These are phyloP conservation scores for Papilio xuthus DNA, from an alignment of 1,140 invertebrate genomes.

Conservation along the genomic window DNA sequence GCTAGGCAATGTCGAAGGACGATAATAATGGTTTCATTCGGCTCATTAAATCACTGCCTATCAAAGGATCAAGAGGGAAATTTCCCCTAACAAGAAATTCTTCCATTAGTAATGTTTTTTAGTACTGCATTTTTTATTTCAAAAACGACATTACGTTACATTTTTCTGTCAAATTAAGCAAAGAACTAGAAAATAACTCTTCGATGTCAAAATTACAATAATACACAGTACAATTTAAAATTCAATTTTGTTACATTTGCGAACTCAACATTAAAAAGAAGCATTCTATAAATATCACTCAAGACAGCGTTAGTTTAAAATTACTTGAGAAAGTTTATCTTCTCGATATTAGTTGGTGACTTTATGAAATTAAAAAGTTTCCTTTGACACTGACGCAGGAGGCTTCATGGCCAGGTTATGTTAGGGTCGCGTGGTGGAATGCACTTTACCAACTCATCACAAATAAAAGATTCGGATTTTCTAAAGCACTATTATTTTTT, in stretches of 20 bases:
- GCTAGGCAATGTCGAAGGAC: no score
- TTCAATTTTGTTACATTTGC: background rate
- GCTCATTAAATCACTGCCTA: no score
- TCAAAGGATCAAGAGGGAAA: no score
- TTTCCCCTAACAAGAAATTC: no score
- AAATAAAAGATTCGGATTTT: background rate
- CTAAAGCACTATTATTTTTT: background rate
- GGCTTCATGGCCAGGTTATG: background rate
- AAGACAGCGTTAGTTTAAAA: background rate
- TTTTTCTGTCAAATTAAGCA: no score
- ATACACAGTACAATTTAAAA: no score
- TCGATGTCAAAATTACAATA: no score
- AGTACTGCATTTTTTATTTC: no score
- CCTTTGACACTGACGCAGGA: background rate
- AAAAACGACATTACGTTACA: no score
- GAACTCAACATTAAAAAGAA: background rate
- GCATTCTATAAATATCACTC: background rate
- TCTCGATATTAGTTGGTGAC: background rate
- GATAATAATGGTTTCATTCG: no score
- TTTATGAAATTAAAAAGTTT: conserved; percentile 3
- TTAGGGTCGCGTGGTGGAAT: background rate
- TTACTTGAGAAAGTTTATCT: conserved; percentile 1
- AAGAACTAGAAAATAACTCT: no score
- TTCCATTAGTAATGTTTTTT: no score
- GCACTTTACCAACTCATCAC: background rate